Evolutionary conservation across 2,113 vertebrate genomes (phyloP).

Genomic region (Syngnathus floridae): DNA sequence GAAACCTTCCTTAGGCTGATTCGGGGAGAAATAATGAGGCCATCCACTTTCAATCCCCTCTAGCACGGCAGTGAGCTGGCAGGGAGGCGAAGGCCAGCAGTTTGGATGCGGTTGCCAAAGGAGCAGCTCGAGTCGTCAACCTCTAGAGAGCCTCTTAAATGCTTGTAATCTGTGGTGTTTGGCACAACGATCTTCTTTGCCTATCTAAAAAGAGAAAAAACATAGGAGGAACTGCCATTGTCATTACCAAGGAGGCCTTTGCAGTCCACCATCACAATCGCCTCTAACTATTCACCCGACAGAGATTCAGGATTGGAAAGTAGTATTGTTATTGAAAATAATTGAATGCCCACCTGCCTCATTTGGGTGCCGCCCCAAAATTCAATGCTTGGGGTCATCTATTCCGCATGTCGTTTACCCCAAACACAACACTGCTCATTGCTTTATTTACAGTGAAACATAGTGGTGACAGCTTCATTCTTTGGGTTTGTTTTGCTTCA

Average conservation of each 20-base stretch:
- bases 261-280: not conserved
- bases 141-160: constrained; percentile 24
- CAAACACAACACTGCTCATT: not conserved
- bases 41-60: constrained; percentile 49
- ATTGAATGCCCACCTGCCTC: too few relatives aligned
- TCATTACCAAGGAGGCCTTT: not conserved
- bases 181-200: constrained; percentile 1
- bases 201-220: not conserved
- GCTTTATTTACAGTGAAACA: too few relatives aligned
- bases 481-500: not conserved
- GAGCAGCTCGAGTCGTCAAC: constrained; percentile 8
- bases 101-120: constrained; percentile 25
- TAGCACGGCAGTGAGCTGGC: constrained; percentile 35
- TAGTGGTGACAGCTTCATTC: too few relatives aligned
- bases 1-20: constrained; percentile 60
- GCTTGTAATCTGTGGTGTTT: constrained; percentile 24
- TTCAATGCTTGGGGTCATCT: too few relatives aligned
- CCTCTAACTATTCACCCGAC: not conserved
- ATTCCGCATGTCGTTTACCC: not conserved
- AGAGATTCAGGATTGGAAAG: too few relatives aligned
- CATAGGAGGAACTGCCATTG: not conserved
- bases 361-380: too few relatives aligned
- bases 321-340: too few relatives aligned
- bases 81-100: constrained; percentile 28
- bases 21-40: constrained; percentile 63